Evolutionary conservation across 2,113 vertebrate species (phyloP).

Genomic region (Dipodomys merriami): DNA sequence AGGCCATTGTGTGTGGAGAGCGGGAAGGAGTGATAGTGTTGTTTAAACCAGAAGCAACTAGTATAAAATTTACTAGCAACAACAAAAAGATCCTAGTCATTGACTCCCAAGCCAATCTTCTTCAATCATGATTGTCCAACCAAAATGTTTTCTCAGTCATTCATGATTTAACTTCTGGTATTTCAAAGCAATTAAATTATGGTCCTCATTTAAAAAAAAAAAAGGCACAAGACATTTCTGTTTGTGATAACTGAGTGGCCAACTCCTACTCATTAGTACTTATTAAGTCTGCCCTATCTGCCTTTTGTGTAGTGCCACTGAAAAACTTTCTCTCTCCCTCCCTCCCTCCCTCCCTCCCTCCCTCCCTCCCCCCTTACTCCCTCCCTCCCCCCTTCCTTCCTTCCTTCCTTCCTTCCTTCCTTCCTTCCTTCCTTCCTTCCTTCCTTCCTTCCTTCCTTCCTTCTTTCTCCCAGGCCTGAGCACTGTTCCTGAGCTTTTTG

Average conservation of each 20-base stretch:
- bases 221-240: background rate
- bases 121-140: background rate
- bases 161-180: background rate
- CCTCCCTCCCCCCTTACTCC: no score
- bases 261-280: background rate
- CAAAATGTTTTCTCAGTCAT: background rate
- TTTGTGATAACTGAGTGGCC: background rate
- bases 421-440: no score
- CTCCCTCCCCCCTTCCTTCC: no score
- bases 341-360: no score
- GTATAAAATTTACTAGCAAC: background rate
- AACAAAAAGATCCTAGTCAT: background rate
- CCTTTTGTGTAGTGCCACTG: background rate
- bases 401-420: no score
- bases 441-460: no score
- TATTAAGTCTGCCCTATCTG: background rate
- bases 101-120: background rate
- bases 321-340: background rate
- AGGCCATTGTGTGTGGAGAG: background rate
- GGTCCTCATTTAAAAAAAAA: no score
- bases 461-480: no score
- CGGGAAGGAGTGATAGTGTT: background rate
- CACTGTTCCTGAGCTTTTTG: no score
- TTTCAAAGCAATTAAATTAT: background rate
- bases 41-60: background rate